Base-by-base conservation (phyloP, 2,888 invertebrate species). In the Agapetus fuscipes region DNA sequence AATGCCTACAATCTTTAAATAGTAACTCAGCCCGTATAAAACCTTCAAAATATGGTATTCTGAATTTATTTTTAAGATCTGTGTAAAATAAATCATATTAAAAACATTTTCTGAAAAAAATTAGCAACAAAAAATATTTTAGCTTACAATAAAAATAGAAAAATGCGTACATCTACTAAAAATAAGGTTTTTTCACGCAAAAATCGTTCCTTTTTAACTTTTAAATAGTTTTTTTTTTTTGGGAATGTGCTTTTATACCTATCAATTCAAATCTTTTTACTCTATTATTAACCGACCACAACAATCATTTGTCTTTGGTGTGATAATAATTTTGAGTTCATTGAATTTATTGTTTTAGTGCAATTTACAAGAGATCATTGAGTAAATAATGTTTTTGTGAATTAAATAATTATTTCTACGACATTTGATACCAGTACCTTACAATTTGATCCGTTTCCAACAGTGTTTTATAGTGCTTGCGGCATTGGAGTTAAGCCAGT, bases 401-500 rank as follows among this genome's bases (percentile, higher is more conserved):
- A 20, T 20, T 4, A 20, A 20, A 9, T 4, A 20, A 20, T 20
- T 6, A 4, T 20, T 20, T 9, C 9, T 20, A 9, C 4, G 5
- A 9, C 4, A 9, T 20, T 20, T 20, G 5, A 20, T 20, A 20
- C 20, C 5, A 6, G 4, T 20, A 9, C 5, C 9, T 6, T 20
- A 20, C 4, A 6, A 6, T 4, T 20, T 20, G 20, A 9, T 20
- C 5, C 9, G 9, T 6, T 20, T 20, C 4, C 20, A 9, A 4
- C 20, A 4, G 4, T 20, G 5, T 20, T 4, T 20, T 9, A 4
- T 9, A 12, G 13, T 30, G 14, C 25, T 34, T 30, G 33, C 34
- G 34, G 34, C 39, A 39, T 34, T 32, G 25, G 32, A 37, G 34
- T 39, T 24, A 10, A 17, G 34, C 34, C 39, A 43, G 42, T 43